Conservation (phyloP, 2,888 invertebrate genomes). For the Phania funesta region DNA sequence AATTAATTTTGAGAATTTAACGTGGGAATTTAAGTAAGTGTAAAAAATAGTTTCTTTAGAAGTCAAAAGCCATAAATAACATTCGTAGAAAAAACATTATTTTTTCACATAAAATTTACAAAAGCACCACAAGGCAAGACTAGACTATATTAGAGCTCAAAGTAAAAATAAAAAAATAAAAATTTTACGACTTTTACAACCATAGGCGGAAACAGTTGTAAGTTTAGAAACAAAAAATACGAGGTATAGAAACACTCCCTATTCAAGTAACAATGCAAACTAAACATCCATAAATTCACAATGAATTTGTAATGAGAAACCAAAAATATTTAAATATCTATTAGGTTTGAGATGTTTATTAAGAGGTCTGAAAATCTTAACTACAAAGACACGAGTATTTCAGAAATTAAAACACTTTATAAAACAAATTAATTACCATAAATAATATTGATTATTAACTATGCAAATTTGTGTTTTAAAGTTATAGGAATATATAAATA, state of each 20-base stretch:
- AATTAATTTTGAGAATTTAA: background rate
- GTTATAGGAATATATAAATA: too few species aligned
- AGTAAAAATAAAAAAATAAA: background rate
- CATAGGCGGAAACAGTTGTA: conserved; percentile 53
- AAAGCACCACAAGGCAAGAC: conserved; percentile 16
- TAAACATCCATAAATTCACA: conserved; percentile 10
- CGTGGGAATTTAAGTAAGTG: conserved; percentile 32
- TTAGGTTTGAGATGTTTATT: background rate
- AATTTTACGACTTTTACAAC: background rate
- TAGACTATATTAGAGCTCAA: conserved; percentile 27
- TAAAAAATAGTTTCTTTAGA: conserved; percentile 13
- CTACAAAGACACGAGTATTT: background rate
- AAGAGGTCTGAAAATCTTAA: background rate
- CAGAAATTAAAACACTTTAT: background rate
- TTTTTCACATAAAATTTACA: background rate
- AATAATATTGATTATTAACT: background rate
- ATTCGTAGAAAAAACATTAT: conserved; percentile 9
- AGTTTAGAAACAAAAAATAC: background rate
- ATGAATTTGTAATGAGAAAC: conserved; percentile 16
- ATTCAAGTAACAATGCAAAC: background rate
- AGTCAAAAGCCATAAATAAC: conserved; percentile 50
- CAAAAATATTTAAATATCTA: conserved; percentile 3
- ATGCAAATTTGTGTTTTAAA: too few species aligned
- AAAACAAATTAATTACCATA: conserved; percentile 6
- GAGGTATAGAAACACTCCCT: conserved; percentile 39